Conservation (phyloP, 2,113 vertebrate species). For the Carassius auratus region DNA sequence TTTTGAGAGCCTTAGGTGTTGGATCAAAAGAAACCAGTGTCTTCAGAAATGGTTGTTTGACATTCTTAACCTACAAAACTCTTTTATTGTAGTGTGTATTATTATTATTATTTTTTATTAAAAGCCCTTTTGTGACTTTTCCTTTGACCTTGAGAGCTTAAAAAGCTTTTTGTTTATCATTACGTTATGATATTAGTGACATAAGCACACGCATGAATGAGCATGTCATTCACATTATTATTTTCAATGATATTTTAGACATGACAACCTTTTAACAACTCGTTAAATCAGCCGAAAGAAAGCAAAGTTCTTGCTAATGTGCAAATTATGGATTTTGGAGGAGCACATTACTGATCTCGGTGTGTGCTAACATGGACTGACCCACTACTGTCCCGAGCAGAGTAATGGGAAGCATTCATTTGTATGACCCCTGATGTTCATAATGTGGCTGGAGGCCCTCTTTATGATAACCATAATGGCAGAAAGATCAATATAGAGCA, state of each 20-base stretch:
- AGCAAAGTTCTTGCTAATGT: constrained; percentile 32
- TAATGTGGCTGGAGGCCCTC: constrained; percentile 36
- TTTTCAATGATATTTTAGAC: constrained; percentile 63
- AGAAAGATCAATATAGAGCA: constrained; percentile 40
- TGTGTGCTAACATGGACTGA: not conserved
- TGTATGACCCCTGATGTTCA: constrained; percentile 5
- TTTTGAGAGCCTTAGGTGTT: constrained; percentile 11
- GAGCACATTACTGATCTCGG: not conserved
- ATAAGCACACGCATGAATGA: constrained; percentile 37
- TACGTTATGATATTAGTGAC: not conserved
- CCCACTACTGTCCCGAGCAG: not conserved
- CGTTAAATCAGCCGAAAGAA: not conserved
- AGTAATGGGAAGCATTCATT: constrained; percentile 1
- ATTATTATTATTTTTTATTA: no score
- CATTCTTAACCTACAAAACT: not conserved
- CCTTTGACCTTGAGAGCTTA: constrained; percentile 54
- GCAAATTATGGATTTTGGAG: constrained; percentile 46
- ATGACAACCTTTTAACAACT: constrained; percentile 50
- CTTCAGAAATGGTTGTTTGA: not conserved
- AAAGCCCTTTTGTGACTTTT: not conserved
- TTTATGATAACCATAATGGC: constrained; percentile 53
- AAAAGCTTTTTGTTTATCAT: constrained; percentile 50
- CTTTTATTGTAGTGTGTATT: not conserved
- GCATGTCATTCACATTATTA: constrained; percentile 47
- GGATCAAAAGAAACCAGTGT: constrained; percentile 36